These are phyloP conservation scores for Platalea minor DNA, from an alignment of 2,797 vertebrate genomes.

Conservation along the genomic window DNA sequence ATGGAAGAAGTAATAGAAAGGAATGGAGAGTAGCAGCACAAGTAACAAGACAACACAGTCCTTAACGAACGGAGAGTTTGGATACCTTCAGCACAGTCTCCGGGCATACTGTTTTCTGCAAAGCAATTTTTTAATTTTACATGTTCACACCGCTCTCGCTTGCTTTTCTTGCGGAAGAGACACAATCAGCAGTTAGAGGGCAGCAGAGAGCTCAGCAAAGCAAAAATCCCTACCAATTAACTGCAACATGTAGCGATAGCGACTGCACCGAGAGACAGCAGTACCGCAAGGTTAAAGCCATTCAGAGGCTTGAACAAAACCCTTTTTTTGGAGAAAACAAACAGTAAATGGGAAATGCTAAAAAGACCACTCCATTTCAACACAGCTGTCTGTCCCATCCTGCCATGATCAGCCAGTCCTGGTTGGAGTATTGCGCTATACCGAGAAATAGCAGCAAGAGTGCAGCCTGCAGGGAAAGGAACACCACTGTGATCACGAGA, in stretches of 20 bases:
- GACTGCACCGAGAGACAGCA: background rate
- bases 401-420: background rate
- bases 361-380: background rate
- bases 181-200: background rate
- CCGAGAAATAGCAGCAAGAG: background rate
- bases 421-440: background rate
- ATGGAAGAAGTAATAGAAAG: background rate
- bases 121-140: background rate
- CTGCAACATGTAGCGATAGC: background rate
- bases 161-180: background rate
- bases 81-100: background rate
- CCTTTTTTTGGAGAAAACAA: background rate
- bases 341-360: background rate
- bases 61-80: background rate
- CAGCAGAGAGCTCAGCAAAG: background rate
- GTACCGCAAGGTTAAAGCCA: background rate
- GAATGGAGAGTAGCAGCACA: background rate
- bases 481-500: background rate
- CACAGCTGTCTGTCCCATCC: background rate
- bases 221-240: background rate
- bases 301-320: background rate
- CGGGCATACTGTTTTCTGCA: background rate
- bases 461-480: background rate
- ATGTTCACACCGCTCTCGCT: background rate
- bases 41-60: background rate